Conservation (phyloP, 2,888 invertebrate species). For the Hypena proboscidalis region DNA sequence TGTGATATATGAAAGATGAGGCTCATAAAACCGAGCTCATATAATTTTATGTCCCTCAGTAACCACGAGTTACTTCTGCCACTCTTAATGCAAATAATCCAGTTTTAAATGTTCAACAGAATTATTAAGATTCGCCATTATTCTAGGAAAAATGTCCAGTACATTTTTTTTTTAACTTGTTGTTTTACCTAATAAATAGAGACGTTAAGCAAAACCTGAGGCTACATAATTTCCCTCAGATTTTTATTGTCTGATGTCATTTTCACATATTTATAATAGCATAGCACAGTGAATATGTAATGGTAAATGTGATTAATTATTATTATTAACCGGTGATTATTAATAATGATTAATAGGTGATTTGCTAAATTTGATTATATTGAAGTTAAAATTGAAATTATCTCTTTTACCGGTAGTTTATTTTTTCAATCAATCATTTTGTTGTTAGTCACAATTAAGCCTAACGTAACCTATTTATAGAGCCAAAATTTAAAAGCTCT, state of each 20-base stretch:
- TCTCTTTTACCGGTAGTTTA: too few species aligned
- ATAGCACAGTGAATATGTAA: not conserved
- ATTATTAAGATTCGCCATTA: constrained; percentile 27
- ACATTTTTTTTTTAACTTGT: constrained; percentile 31
- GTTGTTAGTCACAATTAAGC: too few species aligned
- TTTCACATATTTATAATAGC: not conserved
- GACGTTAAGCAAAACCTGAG: constrained; percentile 24
- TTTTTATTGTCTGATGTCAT: constrained; percentile 10
- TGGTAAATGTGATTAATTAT: too few species aligned
- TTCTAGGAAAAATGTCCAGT: constrained; percentile 32
- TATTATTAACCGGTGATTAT: too few species aligned
- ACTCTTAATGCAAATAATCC: constrained; percentile 37
- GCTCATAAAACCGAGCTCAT: constrained; percentile 31
- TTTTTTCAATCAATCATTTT: too few species aligned
- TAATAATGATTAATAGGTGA: too few species aligned
- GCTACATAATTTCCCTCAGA: constrained; percentile 17
- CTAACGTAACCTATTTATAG: too few species aligned
- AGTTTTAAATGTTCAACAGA: constrained; percentile 36
- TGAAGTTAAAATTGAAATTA: too few species aligned
- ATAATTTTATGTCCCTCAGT: not conserved
- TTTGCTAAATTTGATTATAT: too few species aligned
- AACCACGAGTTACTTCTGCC: constrained; percentile 4
- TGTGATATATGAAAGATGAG: too few species aligned
- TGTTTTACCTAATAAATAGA: constrained; percentile 27
- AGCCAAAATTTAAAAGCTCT: too few species aligned